A percentile compares a stretch with the other conserved stretches of the same genome.
These are phyloP conservation scores for Collichthys lucidus DNA, from an alignment of 2,113 vertebrate genomes.

Conservation along the genomic window DNA sequence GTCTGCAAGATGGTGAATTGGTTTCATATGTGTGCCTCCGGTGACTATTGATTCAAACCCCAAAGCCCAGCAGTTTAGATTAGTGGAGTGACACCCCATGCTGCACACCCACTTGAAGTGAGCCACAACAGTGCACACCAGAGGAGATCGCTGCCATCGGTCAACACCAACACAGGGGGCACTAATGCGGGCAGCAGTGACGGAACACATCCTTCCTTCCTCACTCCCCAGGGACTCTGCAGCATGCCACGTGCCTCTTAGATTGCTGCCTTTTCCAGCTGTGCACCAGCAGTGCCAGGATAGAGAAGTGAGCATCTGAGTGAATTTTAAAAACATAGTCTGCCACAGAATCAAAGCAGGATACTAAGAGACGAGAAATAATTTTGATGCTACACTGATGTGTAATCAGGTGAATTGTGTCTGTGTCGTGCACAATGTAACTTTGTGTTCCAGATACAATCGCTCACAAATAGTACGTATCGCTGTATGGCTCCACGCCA, in stretches of 20 bases:
- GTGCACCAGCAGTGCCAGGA: slow-evolving; percentile 21
- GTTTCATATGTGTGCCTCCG: slow-evolving; percentile 5
- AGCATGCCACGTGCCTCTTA: slow-evolving; percentile 59
- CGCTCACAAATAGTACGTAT: too few relatives aligned
- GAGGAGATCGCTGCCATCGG: slow-evolving; percentile 37
- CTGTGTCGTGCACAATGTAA: too few relatives aligned
- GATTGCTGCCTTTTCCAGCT: slow-evolving; percentile 62
- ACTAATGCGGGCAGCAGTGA: slow-evolving; percentile 56
- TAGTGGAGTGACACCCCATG: slow-evolving; percentile 39
- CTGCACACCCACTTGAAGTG: slow-evolving; percentile 49
- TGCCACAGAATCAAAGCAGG: neutral
- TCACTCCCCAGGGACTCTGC: slow-evolving; percentile 45
- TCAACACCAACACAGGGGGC: slow-evolving; percentile 53
- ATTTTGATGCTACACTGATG: too few relatives aligned
- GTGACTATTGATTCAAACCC: slow-evolving; percentile 19
- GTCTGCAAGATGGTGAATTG: neutral
- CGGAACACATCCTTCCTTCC: slow-evolving; percentile 46
- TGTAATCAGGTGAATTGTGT: too few relatives aligned
- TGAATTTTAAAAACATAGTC: slow-evolving; percentile 22
- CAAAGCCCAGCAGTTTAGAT: slow-evolving; percentile 33
- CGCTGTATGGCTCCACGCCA: too few relatives aligned
- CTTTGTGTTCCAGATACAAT: too few relatives aligned
- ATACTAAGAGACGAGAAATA: too few relatives aligned
- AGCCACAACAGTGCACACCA: slow-evolving; percentile 23
- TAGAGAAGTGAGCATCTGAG: neutral